Evolutionary conservation across 1,140 invertebrate species (phyloP).

Genomic region (Drosophila orena): DNA sequence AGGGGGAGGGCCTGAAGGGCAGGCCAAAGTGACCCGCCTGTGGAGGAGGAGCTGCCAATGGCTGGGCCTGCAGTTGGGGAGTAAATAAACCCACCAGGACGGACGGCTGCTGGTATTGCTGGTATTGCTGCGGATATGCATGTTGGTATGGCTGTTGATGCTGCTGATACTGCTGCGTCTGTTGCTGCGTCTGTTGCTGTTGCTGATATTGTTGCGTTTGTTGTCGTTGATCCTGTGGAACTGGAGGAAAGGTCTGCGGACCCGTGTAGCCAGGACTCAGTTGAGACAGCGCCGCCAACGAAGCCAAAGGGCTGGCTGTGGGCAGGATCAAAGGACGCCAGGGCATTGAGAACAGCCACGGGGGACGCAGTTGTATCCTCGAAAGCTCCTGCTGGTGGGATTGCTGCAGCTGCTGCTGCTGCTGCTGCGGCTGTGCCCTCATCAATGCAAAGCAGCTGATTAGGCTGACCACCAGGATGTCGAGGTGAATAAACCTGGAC

Average conservation of each 20-base stretch:
- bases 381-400: no score
- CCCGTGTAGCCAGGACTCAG: conserved; percentile 47
- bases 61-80: conserved; percentile 15
- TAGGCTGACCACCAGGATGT: conserved; percentile 16
- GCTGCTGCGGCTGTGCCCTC: background rate
- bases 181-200: background rate
- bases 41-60: conserved; percentile 5
- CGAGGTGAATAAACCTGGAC: conserved; percentile 4
- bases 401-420: background rate
- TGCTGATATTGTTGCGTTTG: background rate
- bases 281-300: background rate
- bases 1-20: conserved; percentile 45
- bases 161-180: background rate
- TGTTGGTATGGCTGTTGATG: conserved; percentile 7
- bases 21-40: conserved; percentile 30
- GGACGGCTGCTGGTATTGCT: conserved; percentile 12
- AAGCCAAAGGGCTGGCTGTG: background rate
- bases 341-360: conserved; percentile 41
- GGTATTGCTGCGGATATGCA: background rate
- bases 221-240: conserved; percentile 14
- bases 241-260: conserved; percentile 40
- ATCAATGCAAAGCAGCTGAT: background rate
- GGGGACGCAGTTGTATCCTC: background rate
- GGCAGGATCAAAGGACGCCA: conserved; percentile 43
- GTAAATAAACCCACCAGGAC: conserved; percentile 24